phyloP scores from a whole-genome alignment of 2,888 invertebrate genomes.

The Caenorhabditis sp. region DNA sequence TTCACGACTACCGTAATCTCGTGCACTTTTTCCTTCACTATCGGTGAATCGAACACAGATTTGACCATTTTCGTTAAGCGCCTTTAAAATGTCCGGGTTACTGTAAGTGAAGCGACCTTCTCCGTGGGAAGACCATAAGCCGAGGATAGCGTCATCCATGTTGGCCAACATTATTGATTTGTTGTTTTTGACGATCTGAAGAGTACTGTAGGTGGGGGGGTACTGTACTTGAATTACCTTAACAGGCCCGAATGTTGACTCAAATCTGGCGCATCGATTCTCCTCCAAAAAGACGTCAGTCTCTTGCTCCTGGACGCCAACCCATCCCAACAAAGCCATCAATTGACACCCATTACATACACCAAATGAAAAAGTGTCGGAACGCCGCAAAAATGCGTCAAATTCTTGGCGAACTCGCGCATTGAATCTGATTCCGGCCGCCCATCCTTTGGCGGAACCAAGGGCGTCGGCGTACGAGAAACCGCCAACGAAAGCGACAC shows the following conservation, averaged over 20 bases:
- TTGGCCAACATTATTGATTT: constrained; percentile 83
- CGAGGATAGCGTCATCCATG: constrained; percentile 89
- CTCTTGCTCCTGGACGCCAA: constrained; percentile 72
- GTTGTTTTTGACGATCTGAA: constrained; percentile 25
- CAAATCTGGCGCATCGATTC: constrained; percentile 88
- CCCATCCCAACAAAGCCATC: constrained; percentile 91
- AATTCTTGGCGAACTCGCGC: constrained; percentile 82
- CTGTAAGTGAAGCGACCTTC: constrained; percentile 81
- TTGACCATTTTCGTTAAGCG: constrained; percentile 75
- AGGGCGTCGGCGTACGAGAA: constrained; percentile 98
- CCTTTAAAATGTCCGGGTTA: constrained; percentile 68
- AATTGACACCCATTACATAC: constrained; percentile 99
- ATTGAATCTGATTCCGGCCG: constrained; percentile 74
- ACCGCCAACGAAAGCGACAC: constrained; percentile 94
- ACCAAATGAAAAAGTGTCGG: constrained; percentile 90
- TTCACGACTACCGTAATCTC: constrained; percentile 27
- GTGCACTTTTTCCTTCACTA: constrained; percentile 80
- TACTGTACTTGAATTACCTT: constrained; percentile 63
- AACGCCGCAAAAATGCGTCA: constrained; percentile 78
- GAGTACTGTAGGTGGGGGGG: constrained; percentile 74
- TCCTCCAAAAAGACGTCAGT: constrained; percentile 77
- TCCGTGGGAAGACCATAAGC: constrained; percentile 95
- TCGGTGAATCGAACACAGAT: constrained; percentile 85
- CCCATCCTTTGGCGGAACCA: constrained; percentile 84
- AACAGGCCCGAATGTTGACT: constrained; percentile 83